These are phyloP conservation scores for Alosa sapidissima DNA, from an alignment of 2,797 vertebrate genomes.

Conservation along the genomic window DNA sequence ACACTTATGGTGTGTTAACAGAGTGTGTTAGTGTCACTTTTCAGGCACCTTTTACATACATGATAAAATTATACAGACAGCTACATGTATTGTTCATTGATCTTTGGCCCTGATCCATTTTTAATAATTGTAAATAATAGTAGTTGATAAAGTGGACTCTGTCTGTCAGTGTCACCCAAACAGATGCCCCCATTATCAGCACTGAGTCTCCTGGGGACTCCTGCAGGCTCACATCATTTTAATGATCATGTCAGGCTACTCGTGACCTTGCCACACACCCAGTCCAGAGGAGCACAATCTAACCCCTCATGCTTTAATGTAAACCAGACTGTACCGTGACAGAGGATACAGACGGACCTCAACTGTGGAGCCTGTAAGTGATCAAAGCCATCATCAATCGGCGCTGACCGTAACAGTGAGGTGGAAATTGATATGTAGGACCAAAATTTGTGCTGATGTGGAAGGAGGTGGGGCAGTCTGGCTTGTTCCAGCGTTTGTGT, in stretches of 20 bases:
- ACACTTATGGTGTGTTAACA: neutral
- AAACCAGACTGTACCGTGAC: neutral
- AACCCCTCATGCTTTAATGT: neutral
- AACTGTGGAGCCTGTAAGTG: neutral
- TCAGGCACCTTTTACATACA: neutral
- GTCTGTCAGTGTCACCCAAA: too few species aligned
- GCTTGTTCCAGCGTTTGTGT: neutral
- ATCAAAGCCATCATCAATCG: slow-evolving; percentile 15
- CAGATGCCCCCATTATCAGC: too few species aligned
- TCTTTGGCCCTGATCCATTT: too few species aligned
- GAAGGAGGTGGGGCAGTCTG: neutral
- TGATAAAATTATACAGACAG: neutral
- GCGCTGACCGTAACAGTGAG: neutral
- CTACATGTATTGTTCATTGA: neutral
- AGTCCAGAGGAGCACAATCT: neutral
- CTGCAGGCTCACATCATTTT: neutral
- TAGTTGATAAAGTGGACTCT: too few species aligned
- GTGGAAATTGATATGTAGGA: slow-evolving; percentile 14
- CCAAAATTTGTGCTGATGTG: neutral
- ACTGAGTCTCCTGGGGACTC: neutral
- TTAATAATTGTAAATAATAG: too few species aligned
- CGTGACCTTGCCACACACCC: neutral
- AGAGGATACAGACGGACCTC: neutral
- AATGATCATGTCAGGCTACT: neutral
- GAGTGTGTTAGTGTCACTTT: neutral